Percentiles rank a stretch among this genome's conserved stretches.
These are phyloP conservation scores for Prietella phreatophila DNA, from an alignment of 2,113 vertebrate genomes.

Conservation along the genomic window DNA sequence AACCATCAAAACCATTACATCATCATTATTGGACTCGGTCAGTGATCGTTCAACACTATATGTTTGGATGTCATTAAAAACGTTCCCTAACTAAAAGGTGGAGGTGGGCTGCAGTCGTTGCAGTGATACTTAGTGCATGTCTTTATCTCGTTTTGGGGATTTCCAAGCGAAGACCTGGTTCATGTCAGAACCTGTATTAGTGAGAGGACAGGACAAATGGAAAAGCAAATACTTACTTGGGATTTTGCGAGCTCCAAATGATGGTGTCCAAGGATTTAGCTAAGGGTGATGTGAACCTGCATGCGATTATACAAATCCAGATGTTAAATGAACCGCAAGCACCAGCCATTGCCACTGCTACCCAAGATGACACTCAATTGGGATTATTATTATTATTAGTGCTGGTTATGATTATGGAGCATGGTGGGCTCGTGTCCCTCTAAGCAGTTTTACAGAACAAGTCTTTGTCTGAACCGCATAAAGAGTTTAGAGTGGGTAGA, in stretches of 20 bases:
- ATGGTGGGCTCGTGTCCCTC: slow-evolving; percentile 68
- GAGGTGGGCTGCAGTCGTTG: not conserved
- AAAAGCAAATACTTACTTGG: slow-evolving; percentile 68
- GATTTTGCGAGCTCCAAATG: slow-evolving; percentile 74
- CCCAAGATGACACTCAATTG: not conserved
- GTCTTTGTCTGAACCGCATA: slow-evolving; percentile 67
- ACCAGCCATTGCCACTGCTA: slow-evolving; percentile 65
- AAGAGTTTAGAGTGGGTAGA: slow-evolving; percentile 22
- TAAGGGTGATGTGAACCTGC: slow-evolving; percentile 66
- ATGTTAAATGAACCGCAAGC: slow-evolving; percentile 70
- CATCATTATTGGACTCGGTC: no score
- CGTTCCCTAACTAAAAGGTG: not conserved
- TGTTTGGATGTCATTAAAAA: no score
- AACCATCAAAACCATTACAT: no score
- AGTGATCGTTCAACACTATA: no score
- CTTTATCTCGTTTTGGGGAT: not conserved
- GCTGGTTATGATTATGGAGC: slow-evolving; percentile 67
- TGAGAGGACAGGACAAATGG: not conserved
- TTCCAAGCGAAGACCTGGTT: not conserved
- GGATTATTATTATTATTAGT: slow-evolving; percentile 6
- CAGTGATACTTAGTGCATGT: not conserved
- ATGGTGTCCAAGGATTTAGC: slow-evolving; percentile 74
- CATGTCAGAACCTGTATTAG: no score
- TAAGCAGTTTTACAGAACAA: slow-evolving; percentile 52
- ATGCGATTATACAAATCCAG: slow-evolving; percentile 73